Percentiles rank a stretch among this genome's conserved stretches.
phyloP scores from a whole-genome alignment of 2,888 invertebrate species.

The Orthosia gracilis region DNA sequence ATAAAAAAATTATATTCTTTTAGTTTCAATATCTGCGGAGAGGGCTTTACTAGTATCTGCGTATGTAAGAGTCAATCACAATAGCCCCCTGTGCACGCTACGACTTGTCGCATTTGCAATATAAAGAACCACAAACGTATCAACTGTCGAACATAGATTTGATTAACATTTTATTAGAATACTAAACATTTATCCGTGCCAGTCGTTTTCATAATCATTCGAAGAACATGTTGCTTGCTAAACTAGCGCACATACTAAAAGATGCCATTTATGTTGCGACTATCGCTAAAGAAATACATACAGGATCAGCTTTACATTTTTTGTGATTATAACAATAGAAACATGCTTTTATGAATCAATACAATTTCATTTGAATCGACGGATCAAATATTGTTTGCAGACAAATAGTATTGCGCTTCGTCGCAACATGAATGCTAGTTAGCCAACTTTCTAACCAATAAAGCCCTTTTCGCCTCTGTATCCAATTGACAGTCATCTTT shows the following conservation, averaged over 20 bases:
- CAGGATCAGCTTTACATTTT: conserved; percentile 6
- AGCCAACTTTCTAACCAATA: conserved; percentile 69
- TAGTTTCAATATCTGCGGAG: conserved; percentile 71
- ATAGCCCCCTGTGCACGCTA: conserved; percentile 40
- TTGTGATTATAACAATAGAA: conserved; percentile 12
- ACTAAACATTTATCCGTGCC: conserved; percentile 63
- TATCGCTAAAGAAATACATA: not conserved
- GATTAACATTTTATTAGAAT: conserved; percentile 63
- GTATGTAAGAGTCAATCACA: conserved; percentile 37
- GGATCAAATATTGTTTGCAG: not conserved
- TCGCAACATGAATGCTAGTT: conserved; percentile 51
- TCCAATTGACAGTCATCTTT: conserved; percentile 85
- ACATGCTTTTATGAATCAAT: conserved; percentile 19
- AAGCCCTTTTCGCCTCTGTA: conserved; percentile 79
- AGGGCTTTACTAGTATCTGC: conserved; percentile 79
- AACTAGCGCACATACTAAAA: conserved; percentile 38
- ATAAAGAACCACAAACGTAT: conserved; percentile 37
- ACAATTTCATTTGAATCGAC: conserved; percentile 9
- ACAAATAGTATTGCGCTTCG: not conserved
- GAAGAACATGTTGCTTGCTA: conserved; percentile 46
- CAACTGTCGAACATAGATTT: conserved; percentile 54
- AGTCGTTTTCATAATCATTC: conserved; percentile 55
- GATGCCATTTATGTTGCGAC: conserved; percentile 49
- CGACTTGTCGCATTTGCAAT: conserved; percentile 49
- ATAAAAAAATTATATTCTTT: conserved; percentile 78